Evolutionary conservation across 2,797 vertebrate genomes (phyloP), one percentile per base, ranked within the genome.

Genomic region (Halcyon chelicuti): DNA sequence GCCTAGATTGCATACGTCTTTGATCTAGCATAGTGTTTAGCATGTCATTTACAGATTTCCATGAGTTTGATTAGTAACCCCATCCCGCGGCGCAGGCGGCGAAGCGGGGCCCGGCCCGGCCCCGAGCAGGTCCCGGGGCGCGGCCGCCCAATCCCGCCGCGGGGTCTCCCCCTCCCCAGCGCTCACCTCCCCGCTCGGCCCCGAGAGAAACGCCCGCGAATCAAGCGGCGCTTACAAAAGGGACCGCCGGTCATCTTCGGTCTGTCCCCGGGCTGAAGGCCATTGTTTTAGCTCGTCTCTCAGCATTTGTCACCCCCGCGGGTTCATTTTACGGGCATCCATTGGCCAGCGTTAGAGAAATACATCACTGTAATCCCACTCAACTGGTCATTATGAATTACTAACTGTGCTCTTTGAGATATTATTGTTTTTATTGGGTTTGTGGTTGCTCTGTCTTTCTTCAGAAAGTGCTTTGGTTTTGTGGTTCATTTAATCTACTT

Each of bases 91-190:
- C 67, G 47, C 84, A 39, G 60, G 52, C 76, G 90, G 95, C 93
- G 88, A 65, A 31, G 66, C 94, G 78, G 61, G 28, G 40, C 39
- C 61, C 28, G 19, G 26, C 60, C 37, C 95, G 98, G 98, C 98
- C 94, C 67, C 19, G 40, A 98, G 98, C 98, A 98, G 95, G 97
- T 97, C 77, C 94, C 97, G 98, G 98, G 98, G 98, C 98, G 98
- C 98, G 96, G 97, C 98, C 96, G 96, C 97, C 97, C 96, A 97
- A 97, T 96, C 97, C 23, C 25, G 49, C 49, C 97, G 92, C 92
- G 97, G 96, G 95, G 81, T 82, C 97, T 72, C 89, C 93, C 87
- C 96, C 91, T 96, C 95, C 95, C 94, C 94, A 71, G 80, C 80
- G 78, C 85, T 39, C 78, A 26, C 78, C 74, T 44, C 72, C 77